Conservation (phyloP, 2,797 vertebrate genomes). For the Bradypus variegatus region DNA sequence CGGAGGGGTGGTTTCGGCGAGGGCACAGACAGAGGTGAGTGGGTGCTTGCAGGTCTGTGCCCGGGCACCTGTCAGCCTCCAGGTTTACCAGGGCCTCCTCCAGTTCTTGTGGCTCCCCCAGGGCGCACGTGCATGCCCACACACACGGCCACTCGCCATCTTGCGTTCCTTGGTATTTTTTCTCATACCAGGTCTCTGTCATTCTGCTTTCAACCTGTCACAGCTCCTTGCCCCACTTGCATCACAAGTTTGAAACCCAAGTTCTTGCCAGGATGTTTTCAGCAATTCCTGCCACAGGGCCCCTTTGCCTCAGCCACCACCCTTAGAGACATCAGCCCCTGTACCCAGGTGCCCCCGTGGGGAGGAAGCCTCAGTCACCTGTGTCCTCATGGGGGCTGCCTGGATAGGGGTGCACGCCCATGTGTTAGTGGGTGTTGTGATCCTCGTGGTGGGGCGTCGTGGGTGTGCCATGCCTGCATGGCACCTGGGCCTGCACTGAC, state of each 20-base stretch:
- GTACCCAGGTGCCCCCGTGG: too few species aligned
- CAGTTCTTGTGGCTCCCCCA: background rate
- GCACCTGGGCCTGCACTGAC: accelerated
- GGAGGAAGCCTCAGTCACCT: background rate
- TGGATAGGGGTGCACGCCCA: accelerated
- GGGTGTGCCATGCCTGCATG: accelerated
- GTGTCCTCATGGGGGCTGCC: accelerated
- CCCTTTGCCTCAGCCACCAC: too few species aligned
- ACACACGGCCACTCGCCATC: too few species aligned
- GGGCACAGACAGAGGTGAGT: accelerated
- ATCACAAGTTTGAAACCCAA: background rate
- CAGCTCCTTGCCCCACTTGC: background rate
- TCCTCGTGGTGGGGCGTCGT: accelerated
- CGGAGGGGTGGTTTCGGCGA: background rate
- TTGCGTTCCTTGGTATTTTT: background rate
- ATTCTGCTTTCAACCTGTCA: background rate
- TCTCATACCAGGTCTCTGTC: background rate
- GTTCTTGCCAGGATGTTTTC: background rate
- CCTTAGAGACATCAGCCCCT: accelerated
- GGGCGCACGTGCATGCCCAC: too few species aligned
- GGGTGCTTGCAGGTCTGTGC: background rate
- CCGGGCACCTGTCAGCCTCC: accelerated
- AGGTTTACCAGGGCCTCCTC: accelerated
- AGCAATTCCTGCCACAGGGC: too few species aligned
- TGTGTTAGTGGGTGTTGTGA: too few species aligned